Base-by-base conservation (phyloP, 2,797 vertebrate species). In the Pangasius sanitwongsei region DNA sequence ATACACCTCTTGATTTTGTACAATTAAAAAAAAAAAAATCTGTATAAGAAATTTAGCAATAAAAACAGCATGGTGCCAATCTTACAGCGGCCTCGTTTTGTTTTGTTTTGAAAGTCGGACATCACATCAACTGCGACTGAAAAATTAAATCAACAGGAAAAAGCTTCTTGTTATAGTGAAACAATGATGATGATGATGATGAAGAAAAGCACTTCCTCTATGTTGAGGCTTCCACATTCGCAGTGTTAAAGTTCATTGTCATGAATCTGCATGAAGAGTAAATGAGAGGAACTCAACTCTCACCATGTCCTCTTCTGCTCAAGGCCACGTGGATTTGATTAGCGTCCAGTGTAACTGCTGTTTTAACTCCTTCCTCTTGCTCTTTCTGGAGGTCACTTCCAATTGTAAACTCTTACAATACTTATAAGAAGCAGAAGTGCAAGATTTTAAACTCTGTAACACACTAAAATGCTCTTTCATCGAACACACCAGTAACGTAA, bases 41-140 rank as follows among this genome's bases (percentile, higher is more conserved):
- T 96, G 94, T 93, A 91, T 93, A 90, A 93, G 93, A 94, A 94
- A 94, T 95, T 95, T 91, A 96, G 96, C 96, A 97, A 97, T 97
- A 97, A 97, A 96, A 95, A 93, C 96, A 97, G 96, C 96, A 97
- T 96, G 96, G 96, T 96, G 96, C 96, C 96, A 96, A 95, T 87
- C 84, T 87, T 69, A 91, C 28, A 78, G 6, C 28, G 1, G 74
- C 41, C 11, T n/a, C 44, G 1, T 25, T 13, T 48, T 13, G 6
- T 31, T 28, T 28, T 28, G 6, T 44, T 74, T 1, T 25, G 18
- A 41, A 23, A 11, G 2, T 9, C 12, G 2, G 20, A 3, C 5
- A 4, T 20, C 41, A 1, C 44, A 15, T 28, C 41, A 48, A 28
- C 44, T 2, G 15, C 3, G 5, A 75, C 4, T 4, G 5, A 23